Evolutionary conservation across 2,797 vertebrate genomes (phyloP).

Genomic region (Esox masquinongy): DNA sequence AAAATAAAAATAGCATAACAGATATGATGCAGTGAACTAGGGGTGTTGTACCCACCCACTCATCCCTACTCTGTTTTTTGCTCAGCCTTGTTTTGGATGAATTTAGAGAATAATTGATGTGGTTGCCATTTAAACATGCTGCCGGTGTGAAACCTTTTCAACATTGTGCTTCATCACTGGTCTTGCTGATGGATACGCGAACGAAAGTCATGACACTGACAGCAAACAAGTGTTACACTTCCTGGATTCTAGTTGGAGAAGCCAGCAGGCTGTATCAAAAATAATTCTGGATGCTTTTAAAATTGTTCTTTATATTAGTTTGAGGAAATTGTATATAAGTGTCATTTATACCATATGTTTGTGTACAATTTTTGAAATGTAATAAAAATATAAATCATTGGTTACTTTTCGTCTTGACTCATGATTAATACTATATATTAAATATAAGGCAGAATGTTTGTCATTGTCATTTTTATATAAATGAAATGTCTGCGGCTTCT

Average conservation of each 20-base stretch:
- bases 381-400: slow-evolving; percentile 17
- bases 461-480: too few relatives aligned
- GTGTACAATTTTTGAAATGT: slow-evolving; percentile 18
- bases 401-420: background rate
- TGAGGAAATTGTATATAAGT: slow-evolving; percentile 21
- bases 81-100: background rate
- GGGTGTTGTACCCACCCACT: background rate
- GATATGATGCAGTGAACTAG: background rate
- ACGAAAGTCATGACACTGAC: background rate
- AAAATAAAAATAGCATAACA: background rate
- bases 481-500: background rate
- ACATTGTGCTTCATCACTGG: background rate
- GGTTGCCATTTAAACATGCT: background rate
- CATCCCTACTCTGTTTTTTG: background rate
- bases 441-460: too few relatives aligned
- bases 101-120: background rate
- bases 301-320: background rate
- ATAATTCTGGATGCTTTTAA: background rate
- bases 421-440: too few relatives aligned
- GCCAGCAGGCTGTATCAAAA: background rate
- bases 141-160: background rate
- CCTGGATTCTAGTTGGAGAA: background rate
- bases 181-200: background rate
- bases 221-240: background rate
- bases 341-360: slow-evolving; percentile 19